These are phyloP conservation scores for Donacobius atricapilla DNA, from an alignment of 2,113 vertebrate genomes.

Conservation along the genomic window DNA sequence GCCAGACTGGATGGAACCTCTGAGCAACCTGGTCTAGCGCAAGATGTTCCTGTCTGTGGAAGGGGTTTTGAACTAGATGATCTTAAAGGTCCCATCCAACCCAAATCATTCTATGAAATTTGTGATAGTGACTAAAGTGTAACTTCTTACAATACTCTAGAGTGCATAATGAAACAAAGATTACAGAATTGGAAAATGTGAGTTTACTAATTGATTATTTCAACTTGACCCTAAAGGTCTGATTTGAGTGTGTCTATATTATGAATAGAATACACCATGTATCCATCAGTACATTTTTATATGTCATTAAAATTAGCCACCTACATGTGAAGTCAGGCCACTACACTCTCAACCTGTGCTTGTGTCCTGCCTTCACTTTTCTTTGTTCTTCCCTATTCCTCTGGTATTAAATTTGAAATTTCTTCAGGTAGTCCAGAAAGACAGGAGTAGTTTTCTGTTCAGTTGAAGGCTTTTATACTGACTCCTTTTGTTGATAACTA, in stretches of 20 bases:
- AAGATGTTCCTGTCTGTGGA: background rate
- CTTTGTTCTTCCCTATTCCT: background rate
- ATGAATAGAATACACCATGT: background rate
- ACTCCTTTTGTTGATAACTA: background rate
- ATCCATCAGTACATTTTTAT: background rate
- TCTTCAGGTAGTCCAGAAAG: background rate
- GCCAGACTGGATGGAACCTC: background rate
- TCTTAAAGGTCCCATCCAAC: background rate
- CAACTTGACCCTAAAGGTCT: background rate
- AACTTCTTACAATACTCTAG: background rate
- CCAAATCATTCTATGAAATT: background rate
- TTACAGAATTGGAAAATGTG: background rate
- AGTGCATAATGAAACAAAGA: background rate
- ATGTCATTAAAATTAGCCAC: background rate
- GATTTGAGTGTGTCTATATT: background rate
- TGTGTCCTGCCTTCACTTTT: background rate
- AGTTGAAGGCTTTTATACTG: background rate
- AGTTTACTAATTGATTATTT: background rate
- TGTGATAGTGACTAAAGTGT: background rate
- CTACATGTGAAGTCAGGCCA: background rate
- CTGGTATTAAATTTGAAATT: background rate
- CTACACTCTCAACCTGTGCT: background rate
- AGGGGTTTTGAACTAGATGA: background rate
- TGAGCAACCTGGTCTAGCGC: background rate
- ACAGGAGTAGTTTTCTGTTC: background rate